Percentiles rank a stretch among this genome's conserved stretches.
Conservation (phyloP, 2,888 invertebrate species). For the Margaritifera margaritifera region DNA sequence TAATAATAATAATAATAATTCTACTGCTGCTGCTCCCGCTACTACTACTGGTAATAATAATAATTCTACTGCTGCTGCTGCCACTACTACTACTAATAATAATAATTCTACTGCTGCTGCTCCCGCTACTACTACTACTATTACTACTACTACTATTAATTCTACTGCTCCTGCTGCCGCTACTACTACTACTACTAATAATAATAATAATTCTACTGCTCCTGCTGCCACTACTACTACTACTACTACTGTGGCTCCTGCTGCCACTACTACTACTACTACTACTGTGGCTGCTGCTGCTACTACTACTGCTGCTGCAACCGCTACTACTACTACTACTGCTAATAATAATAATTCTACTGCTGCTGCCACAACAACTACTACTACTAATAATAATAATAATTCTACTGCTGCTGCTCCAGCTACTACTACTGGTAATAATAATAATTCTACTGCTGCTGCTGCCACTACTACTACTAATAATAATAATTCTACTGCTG, state of each 20-base stretch:
- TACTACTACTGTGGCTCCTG: slow-evolving; percentile 7
- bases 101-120: background rate
- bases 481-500: slow-evolving; percentile 25
- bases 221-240: slow-evolving; percentile 1
- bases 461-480: slow-evolving; percentile 20
- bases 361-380: background rate
- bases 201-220: too few relatives aligned
- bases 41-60: too few relatives aligned
- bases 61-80: too few relatives aligned
- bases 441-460: too few relatives aligned
- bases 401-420: slow-evolving; percentile 2
- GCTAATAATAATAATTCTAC: too few relatives aligned
- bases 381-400: slow-evolving; percentile 9
- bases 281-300: background rate
- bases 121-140: slow-evolving; percentile 4
- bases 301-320: slow-evolving; percentile 1
- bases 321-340: slow-evolving; percentile 6
- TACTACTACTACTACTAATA: slow-evolving; percentile 7
- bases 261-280: slow-evolving; percentile 4
- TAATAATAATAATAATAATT: too few relatives aligned
- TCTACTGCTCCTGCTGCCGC: slow-evolving; percentile 1
- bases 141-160: slow-evolving; percentile 3
- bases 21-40: slow-evolving; percentile 1
- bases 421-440: slow-evolving; percentile 5
- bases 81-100: slow-evolving; percentile 7